These are phyloP conservation scores for Pachydiplax longipennis DNA, from an alignment of 2,888 invertebrate genomes.

Conservation along the genomic window DNA sequence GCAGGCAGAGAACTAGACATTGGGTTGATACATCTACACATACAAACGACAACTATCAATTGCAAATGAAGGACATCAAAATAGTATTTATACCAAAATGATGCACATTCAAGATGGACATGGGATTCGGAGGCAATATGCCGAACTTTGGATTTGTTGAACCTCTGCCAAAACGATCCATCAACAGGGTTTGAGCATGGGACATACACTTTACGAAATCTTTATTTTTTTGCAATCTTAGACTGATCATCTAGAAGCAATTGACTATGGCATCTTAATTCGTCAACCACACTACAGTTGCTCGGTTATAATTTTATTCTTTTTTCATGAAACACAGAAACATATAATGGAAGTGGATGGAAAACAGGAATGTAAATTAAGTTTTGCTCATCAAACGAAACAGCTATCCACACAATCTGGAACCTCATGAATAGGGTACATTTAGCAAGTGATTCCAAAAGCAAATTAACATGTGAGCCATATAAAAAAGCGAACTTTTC, in stretches of 20 bases:
- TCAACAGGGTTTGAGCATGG: neutral
- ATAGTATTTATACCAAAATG: no score
- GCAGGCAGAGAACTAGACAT: neutral
- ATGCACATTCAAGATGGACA: no score
- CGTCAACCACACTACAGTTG: neutral
- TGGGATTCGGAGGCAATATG: no score
- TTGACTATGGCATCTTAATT: no score
- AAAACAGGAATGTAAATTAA: slow-evolving; percentile 20
- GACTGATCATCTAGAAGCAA: neutral
- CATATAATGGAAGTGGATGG: neutral
- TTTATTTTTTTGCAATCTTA: neutral
- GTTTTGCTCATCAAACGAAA: neutral
- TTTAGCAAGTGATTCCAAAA: neutral
- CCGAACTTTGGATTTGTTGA: no score
- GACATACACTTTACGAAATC: neutral
- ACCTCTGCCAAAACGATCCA: neutral
- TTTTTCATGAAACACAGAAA: neutral
- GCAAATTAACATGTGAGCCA: neutral
- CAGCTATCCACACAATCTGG: neutral
- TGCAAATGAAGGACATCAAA: neutral
- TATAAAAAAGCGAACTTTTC: neutral
- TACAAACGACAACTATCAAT: neutral
- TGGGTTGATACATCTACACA: neutral
- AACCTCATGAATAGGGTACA: neutral
- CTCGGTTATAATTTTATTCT: neutral